Evolutionary conservation across 2,888 invertebrate species (phyloP).

Genomic region (Spisula solida): DNA sequence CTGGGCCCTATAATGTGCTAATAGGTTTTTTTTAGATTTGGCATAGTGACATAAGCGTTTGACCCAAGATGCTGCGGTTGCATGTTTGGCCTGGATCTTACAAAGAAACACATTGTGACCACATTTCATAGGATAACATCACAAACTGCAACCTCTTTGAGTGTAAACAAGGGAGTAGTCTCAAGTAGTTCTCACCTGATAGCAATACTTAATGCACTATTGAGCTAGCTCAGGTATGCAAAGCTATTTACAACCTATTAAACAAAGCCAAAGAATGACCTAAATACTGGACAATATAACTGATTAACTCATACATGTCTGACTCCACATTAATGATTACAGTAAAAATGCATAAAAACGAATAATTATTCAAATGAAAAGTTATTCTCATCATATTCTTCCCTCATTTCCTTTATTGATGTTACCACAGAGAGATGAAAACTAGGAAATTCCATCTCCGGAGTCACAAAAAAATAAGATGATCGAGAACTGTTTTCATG

Average conservation of each 20-base stretch:
- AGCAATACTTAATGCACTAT: too few relatives aligned
- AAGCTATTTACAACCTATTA: too few relatives aligned
- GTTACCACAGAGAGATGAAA: background rate
- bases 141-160: too few relatives aligned
- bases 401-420: constrained; percentile 6
- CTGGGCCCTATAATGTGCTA: too few relatives aligned
- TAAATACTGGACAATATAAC: background rate
- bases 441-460: background rate
- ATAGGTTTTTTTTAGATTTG: too few relatives aligned
- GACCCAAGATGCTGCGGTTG: too few relatives aligned
- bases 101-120: too few relatives aligned
- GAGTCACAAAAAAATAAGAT: background rate
- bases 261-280: background rate
- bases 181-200: too few relatives aligned
- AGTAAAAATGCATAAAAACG: background rate
- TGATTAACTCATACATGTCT: background rate
- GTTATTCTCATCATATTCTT: background rate
- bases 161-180: background rate
- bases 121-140: too few relatives aligned
- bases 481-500: background rate
- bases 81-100: too few relatives aligned
- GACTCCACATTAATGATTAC: background rate
- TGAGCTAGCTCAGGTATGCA: too few relatives aligned
- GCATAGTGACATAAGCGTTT: too few relatives aligned
- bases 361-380: constrained; percentile 5